Base-by-base conservation (phyloP, 2,888 invertebrate species). In the Anorthoa munda region DNA sequence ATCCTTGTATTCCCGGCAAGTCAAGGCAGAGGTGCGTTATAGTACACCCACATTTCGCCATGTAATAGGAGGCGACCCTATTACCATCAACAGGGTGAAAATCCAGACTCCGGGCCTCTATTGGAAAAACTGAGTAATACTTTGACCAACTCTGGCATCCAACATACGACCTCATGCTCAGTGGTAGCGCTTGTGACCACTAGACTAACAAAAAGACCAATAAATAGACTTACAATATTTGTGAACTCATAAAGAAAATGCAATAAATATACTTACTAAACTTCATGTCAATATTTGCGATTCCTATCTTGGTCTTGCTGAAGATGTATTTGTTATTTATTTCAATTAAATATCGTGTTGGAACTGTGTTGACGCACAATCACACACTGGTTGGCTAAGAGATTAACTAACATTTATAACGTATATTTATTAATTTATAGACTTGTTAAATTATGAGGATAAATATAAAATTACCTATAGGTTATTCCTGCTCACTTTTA, bases 231-330 rank as follows among this genome's bases (percentile, higher is more conserved):
- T n/a, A n/a, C n/a, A n/a, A n/a, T 48, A 56, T 56, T 18, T 51
- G 3, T 18, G 18, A 12, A 15, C 21, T 9, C 5, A 17, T 63
- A 65, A 65, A 72, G 13, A 60, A 70, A 53, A 77, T 17, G 3
- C 26, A 50, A 58, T 76, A 58, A 26, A 21, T 55, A 11, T 58
- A 80, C 77, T 80, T n/a, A 81, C 77, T 46, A 67, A 53, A 64
- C n/a, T 64, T 51, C 72, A 80, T 77, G 63, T 50, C 53, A 55
- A 66, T 64, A 66, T 81, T 81, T 72, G 69, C 39, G 1, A 5
- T 55, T 39, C 12, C 18, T 46, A 63, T 59, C 26, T 26, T 67
- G n/a, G 15, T 51, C n/a, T 71, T 23, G n/a, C 50, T 58, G 21
- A 50, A 23, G n/a, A 53, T 67, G 17, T 46, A 4, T 26, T 0